Evolutionary conservation across 2,113 vertebrate genomes (phyloP).

Genomic region (Fulica atra): DNA sequence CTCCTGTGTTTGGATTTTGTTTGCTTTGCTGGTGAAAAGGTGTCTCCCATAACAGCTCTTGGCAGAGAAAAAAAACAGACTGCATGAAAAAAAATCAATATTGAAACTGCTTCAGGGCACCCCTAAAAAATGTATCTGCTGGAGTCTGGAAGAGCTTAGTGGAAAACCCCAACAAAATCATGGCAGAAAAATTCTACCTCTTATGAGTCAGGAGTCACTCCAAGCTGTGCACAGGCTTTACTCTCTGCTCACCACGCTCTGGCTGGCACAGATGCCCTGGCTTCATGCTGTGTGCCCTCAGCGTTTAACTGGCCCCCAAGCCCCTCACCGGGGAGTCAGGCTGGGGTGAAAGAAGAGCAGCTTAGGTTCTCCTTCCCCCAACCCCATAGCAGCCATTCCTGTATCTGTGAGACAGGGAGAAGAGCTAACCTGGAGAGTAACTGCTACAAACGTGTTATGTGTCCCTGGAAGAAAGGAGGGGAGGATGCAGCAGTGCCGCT

Average conservation of each 20-base stretch:
- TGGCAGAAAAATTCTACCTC: background rate
- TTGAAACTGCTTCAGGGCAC: conserved; percentile 27
- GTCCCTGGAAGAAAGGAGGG: background rate
- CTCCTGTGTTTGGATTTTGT: background rate
- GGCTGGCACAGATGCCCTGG: background rate
- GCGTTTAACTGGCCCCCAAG: background rate
- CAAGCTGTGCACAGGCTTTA: background rate
- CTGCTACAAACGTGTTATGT: background rate
- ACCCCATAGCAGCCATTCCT: background rate
- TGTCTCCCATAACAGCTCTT: background rate
- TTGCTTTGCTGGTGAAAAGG: conserved; percentile 20
- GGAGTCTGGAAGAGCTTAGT: conserved; percentile 44
- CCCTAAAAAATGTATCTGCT: background rate
- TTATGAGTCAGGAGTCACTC: background rate
- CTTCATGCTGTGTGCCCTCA: background rate
- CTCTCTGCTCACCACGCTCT: background rate
- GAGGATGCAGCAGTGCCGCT: background rate
- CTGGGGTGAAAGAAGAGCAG: fast-evolving
- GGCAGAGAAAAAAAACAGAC: conserved; percentile 36
- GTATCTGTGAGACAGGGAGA: background rate
- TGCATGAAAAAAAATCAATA: conserved; percentile 14
- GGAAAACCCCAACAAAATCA: background rate
- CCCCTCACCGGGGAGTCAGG: background rate
- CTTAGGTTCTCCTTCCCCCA: background rate
- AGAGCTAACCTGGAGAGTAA: background rate